A percentile compares a stretch with the other conserved stretches of the same genome.
Conservation (phyloP, 2,888 invertebrate genomes). For the Folsomia manolachei region DNA sequence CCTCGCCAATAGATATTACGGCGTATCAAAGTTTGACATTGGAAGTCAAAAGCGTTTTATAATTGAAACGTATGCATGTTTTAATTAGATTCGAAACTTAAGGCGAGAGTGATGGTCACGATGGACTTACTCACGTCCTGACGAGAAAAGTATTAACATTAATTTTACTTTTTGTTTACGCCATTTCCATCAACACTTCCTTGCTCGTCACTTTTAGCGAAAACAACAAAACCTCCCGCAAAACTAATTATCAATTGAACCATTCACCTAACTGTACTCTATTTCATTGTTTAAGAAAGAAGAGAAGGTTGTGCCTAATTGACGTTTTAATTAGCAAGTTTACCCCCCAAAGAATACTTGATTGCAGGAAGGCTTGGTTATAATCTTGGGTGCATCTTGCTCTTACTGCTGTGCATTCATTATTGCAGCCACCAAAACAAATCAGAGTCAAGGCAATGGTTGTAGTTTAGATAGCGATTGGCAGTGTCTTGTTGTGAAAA, state of each 20-base stretch:
- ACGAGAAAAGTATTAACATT: too few relatives aligned
- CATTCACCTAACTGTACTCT: neutral
- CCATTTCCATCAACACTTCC: neutral
- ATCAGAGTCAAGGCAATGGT: neutral
- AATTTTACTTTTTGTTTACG: too few relatives aligned
- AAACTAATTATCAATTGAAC: slow-evolving; percentile 5
- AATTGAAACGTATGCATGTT: too few relatives aligned
- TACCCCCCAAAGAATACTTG: neutral
- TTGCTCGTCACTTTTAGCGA: neutral
- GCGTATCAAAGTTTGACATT: too few relatives aligned
- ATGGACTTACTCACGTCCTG: too few relatives aligned
- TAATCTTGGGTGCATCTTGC: too few relatives aligned
- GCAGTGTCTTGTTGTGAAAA: neutral
- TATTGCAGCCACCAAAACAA: too few relatives aligned
- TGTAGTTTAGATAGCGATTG: too few relatives aligned
- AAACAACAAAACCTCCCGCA: neutral
- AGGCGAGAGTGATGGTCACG: too few relatives aligned
- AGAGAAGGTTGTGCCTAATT: neutral
- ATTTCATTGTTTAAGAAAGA: neutral
- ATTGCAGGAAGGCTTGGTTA: neutral
- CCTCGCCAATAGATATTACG: too few relatives aligned
- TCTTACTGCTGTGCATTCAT: neutral
- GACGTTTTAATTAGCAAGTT: slow-evolving; percentile 8
- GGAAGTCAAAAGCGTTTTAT: too few relatives aligned
- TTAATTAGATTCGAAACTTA: too few relatives aligned